phyloP scores from a whole-genome alignment of 2,797 vertebrate genomes.

The Chanos chanos region DNA sequence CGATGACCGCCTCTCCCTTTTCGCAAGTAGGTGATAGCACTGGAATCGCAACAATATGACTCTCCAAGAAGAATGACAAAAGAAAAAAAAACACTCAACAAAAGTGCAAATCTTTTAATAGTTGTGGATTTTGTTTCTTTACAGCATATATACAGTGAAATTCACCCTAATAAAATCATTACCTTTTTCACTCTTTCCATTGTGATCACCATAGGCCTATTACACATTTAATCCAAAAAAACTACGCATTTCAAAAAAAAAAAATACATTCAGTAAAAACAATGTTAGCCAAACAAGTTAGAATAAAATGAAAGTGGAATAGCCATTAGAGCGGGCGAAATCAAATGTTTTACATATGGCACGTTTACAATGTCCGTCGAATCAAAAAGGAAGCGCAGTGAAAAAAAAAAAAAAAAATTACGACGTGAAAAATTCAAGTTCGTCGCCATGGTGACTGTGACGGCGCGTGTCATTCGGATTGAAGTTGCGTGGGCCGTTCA shows the following conservation, averaged over 20 bases:
- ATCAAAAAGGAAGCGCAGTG: too few species aligned
- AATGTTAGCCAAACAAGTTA: conserved; percentile 37
- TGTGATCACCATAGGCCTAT: conserved; percentile 33
- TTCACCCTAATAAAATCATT: conserved; percentile 60
- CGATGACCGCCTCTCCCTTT: too few species aligned
- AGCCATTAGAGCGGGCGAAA: conserved; percentile 50
- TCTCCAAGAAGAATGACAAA: conserved; percentile 20
- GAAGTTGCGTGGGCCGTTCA: conserved; percentile 16
- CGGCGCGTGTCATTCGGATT: conserved; percentile 23
- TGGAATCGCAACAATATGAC: not conserved
- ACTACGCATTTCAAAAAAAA: conserved; percentile 57
- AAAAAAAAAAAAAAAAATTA: conserved; percentile 14
- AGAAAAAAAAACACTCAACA: conserved; percentile 33
- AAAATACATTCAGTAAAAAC: conserved; percentile 70
- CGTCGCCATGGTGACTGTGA: conserved; percentile 40
- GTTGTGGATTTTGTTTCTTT: conserved; percentile 59
- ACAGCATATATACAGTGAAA: conserved; percentile 75
- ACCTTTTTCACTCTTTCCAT: conserved; percentile 43
- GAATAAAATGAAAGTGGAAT: conserved; percentile 30
- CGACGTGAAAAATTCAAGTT: conserved; percentile 15
- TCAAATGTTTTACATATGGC: conserved; percentile 60
- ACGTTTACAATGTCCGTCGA: conserved; percentile 39
- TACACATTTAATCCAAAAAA: conserved; percentile 45
- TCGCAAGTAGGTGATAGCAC: not conserved
- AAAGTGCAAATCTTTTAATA: conserved; percentile 83